These are phyloP conservation scores for Kryphioiulus occultus DNA, from an alignment of 2,888 invertebrate species.

Conservation along the genomic window DNA sequence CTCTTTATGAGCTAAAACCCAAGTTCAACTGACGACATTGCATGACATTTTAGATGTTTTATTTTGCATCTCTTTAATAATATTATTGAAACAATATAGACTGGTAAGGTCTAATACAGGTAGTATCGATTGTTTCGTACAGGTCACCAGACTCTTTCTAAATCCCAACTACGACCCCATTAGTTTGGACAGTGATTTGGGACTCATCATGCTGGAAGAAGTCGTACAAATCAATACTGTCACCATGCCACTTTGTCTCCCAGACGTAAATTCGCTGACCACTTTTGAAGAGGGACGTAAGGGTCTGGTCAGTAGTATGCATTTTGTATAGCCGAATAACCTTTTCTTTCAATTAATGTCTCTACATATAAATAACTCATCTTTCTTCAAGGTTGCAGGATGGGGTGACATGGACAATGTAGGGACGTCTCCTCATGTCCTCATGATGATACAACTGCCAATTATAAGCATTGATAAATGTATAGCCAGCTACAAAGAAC, in stretches of 20 bases:
- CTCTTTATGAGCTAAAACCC: too few relatives aligned
- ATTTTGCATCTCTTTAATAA: too few relatives aligned
- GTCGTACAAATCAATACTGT: slow-evolving; percentile 53
- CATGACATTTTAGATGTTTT: too few relatives aligned
- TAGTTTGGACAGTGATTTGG: slow-evolving; percentile 54
- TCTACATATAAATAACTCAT: too few relatives aligned
- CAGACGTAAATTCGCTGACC: slow-evolving; percentile 52
- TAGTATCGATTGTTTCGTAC: too few relatives aligned
- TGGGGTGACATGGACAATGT: slow-evolving; percentile 55
- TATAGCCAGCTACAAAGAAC: slow-evolving; percentile 53
- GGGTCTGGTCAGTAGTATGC: slow-evolving; percentile 53
- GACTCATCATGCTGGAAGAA: slow-evolving; percentile 53
- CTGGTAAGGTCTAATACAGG: too few relatives aligned
- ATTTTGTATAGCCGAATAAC: too few relatives aligned
- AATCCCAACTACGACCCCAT: neutral
- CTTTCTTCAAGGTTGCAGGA: slow-evolving; percentile 54
- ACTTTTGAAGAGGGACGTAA: slow-evolving; percentile 52
- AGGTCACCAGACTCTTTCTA: neutral
- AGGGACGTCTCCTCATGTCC: slow-evolving; percentile 51
- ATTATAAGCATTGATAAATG: slow-evolving; percentile 53
- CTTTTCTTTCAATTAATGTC: too few relatives aligned
- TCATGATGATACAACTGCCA: slow-evolving; percentile 54
- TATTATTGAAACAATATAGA: too few relatives aligned
- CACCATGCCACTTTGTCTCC: slow-evolving; percentile 55
- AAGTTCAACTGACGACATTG: too few relatives aligned